Conservation (phyloP, 2,797 vertebrate genomes). For the Delichon dasypus region DNA sequence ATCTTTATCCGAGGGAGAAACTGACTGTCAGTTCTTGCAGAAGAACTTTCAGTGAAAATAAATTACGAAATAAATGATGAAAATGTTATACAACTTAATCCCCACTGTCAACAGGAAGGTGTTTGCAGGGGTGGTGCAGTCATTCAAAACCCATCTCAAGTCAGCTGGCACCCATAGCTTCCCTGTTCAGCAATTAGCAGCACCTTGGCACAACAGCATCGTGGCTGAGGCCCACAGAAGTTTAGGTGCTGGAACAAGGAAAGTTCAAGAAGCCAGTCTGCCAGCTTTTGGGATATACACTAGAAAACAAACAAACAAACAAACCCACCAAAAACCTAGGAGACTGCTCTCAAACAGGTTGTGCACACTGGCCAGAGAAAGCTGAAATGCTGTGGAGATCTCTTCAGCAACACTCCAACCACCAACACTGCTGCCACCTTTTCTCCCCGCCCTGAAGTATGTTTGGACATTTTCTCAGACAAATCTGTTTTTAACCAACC, state of each 20-base stretch:
- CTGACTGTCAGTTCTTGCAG: not conserved
- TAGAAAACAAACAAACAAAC: not conserved
- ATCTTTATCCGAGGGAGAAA: not conserved
- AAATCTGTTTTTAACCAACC: not conserved
- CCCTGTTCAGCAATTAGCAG: not conserved
- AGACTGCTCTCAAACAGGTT: not conserved
- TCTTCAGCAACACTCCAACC: not conserved
- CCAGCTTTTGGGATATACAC: not conserved
- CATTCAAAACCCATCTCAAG: not conserved
- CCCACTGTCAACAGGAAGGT: not conserved
- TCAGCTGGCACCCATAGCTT: not conserved
- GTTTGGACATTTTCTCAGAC: not conserved
- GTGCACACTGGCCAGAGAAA: fast-evolving
- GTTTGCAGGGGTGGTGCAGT: not conserved
- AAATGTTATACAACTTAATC: not conserved
- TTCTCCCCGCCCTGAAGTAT: not conserved
- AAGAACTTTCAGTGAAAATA: not conserved
- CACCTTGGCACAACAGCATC: fast-evolving
- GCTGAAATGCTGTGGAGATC: not conserved
- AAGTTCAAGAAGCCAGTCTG: not conserved
- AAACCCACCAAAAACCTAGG: too few relatives aligned
- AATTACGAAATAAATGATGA: not conserved
- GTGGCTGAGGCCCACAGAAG: fast-evolving
- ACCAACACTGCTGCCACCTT: fast-evolving
- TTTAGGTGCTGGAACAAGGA: not conserved